Conservation (phyloP, 64 coral and sea anemone genomes). For the Montipora cactus region DNA sequence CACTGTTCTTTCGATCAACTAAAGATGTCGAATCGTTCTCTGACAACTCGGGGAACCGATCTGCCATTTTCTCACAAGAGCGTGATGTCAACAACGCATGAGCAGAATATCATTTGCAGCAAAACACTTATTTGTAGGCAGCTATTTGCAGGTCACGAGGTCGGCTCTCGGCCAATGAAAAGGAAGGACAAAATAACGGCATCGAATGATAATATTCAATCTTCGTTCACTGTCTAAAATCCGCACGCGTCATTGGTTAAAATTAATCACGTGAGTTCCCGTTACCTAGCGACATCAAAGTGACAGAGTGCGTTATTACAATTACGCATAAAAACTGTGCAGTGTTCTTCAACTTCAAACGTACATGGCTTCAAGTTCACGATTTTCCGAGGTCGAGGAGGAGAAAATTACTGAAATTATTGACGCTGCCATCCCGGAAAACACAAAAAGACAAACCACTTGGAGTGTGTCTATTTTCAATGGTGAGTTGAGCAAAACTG, state of each 20-base stretch:
- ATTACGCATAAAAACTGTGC: constrained; percentile 62
- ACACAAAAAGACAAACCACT: constrained; percentile 5
- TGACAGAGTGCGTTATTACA: constrained; percentile 42
- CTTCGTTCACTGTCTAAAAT: constrained; percentile 48
- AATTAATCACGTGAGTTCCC: constrained; percentile 34
- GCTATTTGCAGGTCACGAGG: no score
- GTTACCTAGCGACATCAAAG: constrained; percentile 64
- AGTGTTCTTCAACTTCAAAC: constrained; percentile 26
- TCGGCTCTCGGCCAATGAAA: no score
- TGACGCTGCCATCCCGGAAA: constrained; percentile 11
- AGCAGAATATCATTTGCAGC: no score
- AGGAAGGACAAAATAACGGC: no score
- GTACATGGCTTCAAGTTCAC: constrained; percentile 55
- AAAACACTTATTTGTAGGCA: no score
- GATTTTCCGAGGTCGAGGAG: constrained; percentile 52
- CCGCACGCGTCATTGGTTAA: constrained; percentile 50
- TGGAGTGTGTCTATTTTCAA: constrained; percentile 26
- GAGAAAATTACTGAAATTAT: constrained; percentile 24
- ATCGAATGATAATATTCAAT: constrained; percentile 7
- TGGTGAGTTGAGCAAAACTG: constrained; percentile 3
- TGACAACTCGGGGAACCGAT: no score
- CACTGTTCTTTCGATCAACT: no score
- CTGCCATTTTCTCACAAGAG: no score
- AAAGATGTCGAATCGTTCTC: no score
- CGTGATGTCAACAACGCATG: no score